Percentiles rank a stretch among this genome's conserved stretches.
Conservation (phyloP, 2,113 vertebrate genomes). For the Menura novaehollandiae region DNA sequence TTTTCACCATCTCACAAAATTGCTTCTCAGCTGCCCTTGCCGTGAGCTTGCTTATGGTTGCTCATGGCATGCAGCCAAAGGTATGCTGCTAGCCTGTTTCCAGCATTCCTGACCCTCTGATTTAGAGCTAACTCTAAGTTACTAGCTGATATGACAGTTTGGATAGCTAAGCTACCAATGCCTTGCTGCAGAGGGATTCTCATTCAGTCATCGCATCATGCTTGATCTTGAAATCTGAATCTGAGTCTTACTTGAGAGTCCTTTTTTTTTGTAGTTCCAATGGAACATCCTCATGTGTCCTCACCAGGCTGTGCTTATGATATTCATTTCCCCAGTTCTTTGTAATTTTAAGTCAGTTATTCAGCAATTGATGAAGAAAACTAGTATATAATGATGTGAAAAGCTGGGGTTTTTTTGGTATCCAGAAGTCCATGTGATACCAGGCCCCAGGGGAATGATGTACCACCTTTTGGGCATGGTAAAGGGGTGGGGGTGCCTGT, state of each 20-base stretch:
- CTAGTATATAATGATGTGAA: neutral
- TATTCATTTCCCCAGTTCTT: neutral
- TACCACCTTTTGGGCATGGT: neutral
- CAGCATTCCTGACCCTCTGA: neutral
- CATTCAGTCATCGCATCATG: neutral
- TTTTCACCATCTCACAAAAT: neutral
- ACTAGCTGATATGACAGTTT: neutral
- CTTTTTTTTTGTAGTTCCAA: neutral
- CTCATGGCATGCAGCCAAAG: neutral
- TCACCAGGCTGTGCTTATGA: neutral
- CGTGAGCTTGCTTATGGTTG: neutral
- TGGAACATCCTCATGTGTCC: neutral
- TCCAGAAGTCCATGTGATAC: neutral
- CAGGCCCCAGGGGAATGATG: neutral
- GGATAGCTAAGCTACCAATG: neutral
- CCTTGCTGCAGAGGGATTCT: neutral
- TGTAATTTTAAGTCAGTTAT: neutral
- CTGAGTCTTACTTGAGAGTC: neutral
- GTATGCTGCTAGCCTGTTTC: neutral
- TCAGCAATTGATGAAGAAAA: neutral
- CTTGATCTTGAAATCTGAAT: neutral
- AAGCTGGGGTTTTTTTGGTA: neutral
- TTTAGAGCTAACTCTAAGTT: neutral
- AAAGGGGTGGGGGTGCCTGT: neutral
- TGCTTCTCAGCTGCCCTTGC: neutral